These are phyloP conservation scores for Xylocopa sonorina DNA, from an alignment of 1,140 invertebrate species.

Conservation along the genomic window DNA sequence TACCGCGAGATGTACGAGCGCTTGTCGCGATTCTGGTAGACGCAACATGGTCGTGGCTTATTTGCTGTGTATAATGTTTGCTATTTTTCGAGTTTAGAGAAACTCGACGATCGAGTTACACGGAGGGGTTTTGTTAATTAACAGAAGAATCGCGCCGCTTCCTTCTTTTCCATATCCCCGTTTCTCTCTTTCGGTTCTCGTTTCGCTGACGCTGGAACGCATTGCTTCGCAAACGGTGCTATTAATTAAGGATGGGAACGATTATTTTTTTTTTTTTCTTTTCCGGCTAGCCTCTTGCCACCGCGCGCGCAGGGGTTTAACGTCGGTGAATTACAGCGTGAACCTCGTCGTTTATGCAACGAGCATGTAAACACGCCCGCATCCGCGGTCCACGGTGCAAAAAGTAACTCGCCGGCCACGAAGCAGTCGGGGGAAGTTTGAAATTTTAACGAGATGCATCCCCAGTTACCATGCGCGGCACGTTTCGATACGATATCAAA, in stretches of 20 bases:
- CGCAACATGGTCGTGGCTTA: not conserved
- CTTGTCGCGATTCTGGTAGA: not conserved
- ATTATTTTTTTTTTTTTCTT: slow-evolving; percentile 21
- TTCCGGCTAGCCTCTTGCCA: not conserved
- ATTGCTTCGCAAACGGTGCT: slow-evolving; percentile 38
- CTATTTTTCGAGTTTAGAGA: slow-evolving; percentile 2
- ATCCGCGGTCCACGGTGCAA: not conserved
- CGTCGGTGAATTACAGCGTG: slow-evolving; percentile 37
- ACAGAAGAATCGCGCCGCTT: slow-evolving; percentile 13
- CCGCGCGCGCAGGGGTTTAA: not conserved
- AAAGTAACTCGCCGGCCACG: not conserved
- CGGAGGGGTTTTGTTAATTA: slow-evolving; percentile 54
- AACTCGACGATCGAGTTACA: slow-evolving; percentile 4
- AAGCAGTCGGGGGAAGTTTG: not conserved
- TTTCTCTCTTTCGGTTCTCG: slow-evolving; percentile 9
- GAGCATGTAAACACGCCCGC: slow-evolving; percentile 19
- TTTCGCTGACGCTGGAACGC: slow-evolving; percentile 13
- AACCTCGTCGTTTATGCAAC: not conserved
- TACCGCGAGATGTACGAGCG: not conserved
- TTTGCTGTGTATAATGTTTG: slow-evolving; percentile 28
- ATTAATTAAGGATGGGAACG: slow-evolving; percentile 50
- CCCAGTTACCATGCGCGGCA: not conserved
- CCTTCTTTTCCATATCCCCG: no score
- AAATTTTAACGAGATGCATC: not conserved
- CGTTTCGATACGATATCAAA: not conserved